Evolutionary conservation across 2,113 vertebrate species (phyloP), one percentile per base, ranked within the genome.

Genomic region (Microtus montanus): DNA sequence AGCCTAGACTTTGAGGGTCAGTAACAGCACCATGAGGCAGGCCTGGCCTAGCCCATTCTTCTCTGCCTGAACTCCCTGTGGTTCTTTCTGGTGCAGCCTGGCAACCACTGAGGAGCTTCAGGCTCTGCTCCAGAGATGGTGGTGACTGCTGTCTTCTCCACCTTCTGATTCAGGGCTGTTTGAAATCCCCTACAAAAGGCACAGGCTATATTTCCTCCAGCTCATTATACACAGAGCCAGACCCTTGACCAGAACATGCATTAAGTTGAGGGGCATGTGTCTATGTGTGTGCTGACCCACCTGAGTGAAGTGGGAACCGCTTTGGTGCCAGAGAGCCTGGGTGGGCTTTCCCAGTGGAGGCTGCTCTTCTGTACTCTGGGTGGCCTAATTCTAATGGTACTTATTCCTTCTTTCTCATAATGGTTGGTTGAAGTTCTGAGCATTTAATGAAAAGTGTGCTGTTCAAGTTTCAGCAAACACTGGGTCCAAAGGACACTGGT

Each of bases 1-100:
- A 15, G 13, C 44, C 28, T 0, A 22, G n/a, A 66, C n/a, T 13
- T 17, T 19, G 30, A 52, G 2, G 28, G 8, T 15, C 0, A 0
- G 2, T 41, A 71, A 44, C 61, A 35, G 64, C 8, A 26, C 4
- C 35, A 41, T 6, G 33, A 54, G 44, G 12, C 41, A n/a, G 9
- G 7, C 38, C 54, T 20, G 9, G 7, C 38, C 54, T 20, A 64
- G 82, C 26, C 58, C 1, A 4, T 6, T 14, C 13, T 30, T 35
- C 19, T 10, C 73, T 77, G 44, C 4, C 61, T 2, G 15, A 47
- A 54, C 22, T 38, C 74, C 47, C 28, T 1, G 38, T 64, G 44
- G 52, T 3, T 64, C 75, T 28, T 58, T 58, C 54, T 20, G 47
- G 22, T 44, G 28, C 3, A 5, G 58, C 22, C 68, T 9, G 0